These are phyloP conservation scores for Epistrophe eligans DNA, from an alignment of 2,888 invertebrate genomes.

Conservation along the genomic window DNA sequence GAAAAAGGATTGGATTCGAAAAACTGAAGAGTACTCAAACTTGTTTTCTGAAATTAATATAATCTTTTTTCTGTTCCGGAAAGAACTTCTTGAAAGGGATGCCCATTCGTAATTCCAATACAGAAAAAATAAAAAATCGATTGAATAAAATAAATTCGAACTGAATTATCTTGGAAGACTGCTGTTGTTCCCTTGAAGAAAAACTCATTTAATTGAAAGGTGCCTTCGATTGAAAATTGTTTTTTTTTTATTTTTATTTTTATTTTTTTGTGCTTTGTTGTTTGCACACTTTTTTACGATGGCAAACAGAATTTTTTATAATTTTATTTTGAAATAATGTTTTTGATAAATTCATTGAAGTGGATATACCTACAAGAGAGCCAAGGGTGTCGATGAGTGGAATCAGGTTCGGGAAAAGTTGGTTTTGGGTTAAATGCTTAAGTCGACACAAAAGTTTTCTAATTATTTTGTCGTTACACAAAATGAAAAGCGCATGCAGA, in stretches of 20 bases:
- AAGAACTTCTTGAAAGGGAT: neutral
- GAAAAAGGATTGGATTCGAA: constrained; percentile 10
- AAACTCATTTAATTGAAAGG: constrained; percentile 48
- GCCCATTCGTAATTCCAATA: too few relatives aligned
- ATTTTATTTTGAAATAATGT: neutral
- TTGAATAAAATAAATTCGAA: constrained; percentile 55
- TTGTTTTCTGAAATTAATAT: constrained; percentile 23
- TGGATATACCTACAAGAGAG: constrained; percentile 2
- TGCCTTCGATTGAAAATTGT: constrained; percentile 19
- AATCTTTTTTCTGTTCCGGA: neutral
- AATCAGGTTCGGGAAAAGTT: constrained; percentile 3
- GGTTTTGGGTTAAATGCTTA: constrained; percentile 34
- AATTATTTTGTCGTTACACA: constrained; percentile 83
- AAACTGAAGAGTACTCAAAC: constrained; percentile 10
- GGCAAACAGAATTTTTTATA: constrained; percentile 6
- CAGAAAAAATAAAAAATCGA: constrained; percentile 27
- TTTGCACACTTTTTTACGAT: constrained; percentile 11
- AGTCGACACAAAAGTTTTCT: constrained; percentile 81
- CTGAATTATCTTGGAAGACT: constrained; percentile 34
- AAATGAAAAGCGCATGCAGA: constrained; percentile 48
- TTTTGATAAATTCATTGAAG: constrained; percentile 7
- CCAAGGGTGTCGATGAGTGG: neutral
- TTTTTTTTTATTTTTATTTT: too few relatives aligned
- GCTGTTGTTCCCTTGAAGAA: neutral
- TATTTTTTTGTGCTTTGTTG: neutral